Percentiles rank a stretch among this genome's conserved stretches.
phyloP scores from a whole-genome alignment of 2,797 vertebrate genomes.

The Pipistrellus nathusii region DNA sequence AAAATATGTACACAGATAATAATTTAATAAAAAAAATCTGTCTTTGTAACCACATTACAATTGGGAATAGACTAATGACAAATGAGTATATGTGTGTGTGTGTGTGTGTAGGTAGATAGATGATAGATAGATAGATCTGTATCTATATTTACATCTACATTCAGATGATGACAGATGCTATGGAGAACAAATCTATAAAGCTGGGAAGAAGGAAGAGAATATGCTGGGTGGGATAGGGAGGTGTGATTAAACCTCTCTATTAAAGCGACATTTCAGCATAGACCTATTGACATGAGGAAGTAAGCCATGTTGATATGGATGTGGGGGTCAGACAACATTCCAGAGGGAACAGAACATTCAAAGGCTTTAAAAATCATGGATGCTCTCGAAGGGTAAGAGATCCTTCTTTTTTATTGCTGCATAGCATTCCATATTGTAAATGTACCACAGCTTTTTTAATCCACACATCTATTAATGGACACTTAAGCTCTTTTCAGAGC shows the following conservation, averaged over 20 bases:
- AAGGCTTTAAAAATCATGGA: background rate
- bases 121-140: background rate
- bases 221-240: background rate
- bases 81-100: background rate
- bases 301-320: background rate
- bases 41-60: background rate
- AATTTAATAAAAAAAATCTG: background rate
- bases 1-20: too few species aligned
- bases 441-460: too few species aligned
- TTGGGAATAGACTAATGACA: background rate
- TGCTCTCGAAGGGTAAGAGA: too few species aligned
- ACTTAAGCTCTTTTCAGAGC: too few species aligned
- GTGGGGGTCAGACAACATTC: background rate
- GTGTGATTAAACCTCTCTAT: background rate
- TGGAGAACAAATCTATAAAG: conserved; percentile 19
- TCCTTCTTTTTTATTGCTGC: too few species aligned
- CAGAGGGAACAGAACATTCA: background rate
- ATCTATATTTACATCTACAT: background rate
- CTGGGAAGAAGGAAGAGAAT: background rate
- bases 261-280: background rate
- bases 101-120: background rate
- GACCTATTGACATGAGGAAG: background rate
- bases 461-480: too few species aligned
- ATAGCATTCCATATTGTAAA: too few species aligned
- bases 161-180: background rate